These are phyloP conservation scores for Noctilio leporinus DNA, from an alignment of 2,113 vertebrate genomes.

Conservation along the genomic window DNA sequence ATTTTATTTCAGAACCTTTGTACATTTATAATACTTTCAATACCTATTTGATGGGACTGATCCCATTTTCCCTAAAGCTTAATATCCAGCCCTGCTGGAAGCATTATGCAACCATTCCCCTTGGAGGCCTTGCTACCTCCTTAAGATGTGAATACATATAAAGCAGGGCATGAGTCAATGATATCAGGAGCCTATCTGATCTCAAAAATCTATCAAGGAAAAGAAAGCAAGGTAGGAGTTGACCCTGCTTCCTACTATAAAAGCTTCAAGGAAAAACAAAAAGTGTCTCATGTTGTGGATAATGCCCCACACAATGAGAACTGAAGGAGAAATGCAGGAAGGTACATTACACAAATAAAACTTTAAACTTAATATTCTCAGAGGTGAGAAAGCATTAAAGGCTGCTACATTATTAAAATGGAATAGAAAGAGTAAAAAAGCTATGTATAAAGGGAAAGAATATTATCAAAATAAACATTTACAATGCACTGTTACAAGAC, in stretches of 20 bases:
- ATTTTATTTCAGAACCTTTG: not conserved
- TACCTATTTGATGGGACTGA: not conserved
- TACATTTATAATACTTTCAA: not conserved
- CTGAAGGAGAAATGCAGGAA: not conserved
- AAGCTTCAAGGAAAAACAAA: not conserved
- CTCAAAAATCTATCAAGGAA: not conserved
- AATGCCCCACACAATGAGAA: not conserved
- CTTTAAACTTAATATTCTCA: not conserved
- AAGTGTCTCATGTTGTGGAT: not conserved
- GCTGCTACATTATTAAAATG: not conserved
- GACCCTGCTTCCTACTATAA: not conserved
- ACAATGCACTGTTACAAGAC: not conserved
- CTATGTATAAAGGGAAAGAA: not conserved
- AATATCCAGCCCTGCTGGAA: not conserved
- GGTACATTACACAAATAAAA: not conserved
- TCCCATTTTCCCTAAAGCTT: not conserved
- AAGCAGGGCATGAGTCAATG: not conserved
- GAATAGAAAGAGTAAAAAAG: not conserved
- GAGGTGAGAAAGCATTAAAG: not conserved
- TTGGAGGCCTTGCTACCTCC: not conserved
- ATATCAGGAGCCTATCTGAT: not conserved
- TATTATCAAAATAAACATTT: not conserved
- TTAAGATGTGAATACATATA: not conserved
- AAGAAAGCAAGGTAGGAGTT: not conserved
- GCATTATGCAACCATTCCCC: not conserved